Evolutionary conservation across 2,888 invertebrate genomes (phyloP).

Genomic region (Hemistola chrysoprasaria): DNA sequence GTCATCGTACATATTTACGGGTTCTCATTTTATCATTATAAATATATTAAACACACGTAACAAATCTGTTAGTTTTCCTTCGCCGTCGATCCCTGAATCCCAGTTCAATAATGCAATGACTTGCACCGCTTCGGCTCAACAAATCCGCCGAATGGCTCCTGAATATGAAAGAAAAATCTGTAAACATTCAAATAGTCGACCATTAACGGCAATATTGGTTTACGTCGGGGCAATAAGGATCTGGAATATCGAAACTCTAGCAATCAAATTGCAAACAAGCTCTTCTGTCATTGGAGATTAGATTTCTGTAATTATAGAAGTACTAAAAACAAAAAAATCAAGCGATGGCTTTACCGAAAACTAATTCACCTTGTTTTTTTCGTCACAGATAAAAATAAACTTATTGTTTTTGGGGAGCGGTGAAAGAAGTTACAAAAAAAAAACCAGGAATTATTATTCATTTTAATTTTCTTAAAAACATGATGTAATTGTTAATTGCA

Average conservation of each 20-base stretch:
- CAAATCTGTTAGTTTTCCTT: slow-evolving; percentile 1
- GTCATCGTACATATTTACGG: too few species aligned
- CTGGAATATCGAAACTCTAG: slow-evolving; percentile 48
- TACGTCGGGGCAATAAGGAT: slow-evolving; percentile 52
- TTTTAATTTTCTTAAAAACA: too few species aligned
- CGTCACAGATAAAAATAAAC: too few species aligned
- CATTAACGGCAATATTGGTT: slow-evolving; percentile 59
- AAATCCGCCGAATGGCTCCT: slow-evolving; percentile 31
- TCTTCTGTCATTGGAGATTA: neutral
- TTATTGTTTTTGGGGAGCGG: too few species aligned
- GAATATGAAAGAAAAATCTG: slow-evolving; percentile 43
- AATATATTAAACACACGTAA: neutral
- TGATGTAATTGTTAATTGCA: too few species aligned
- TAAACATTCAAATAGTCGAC: slow-evolving; percentile 56
- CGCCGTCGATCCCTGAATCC: slow-evolving; percentile 18
- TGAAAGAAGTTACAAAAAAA: too few species aligned
- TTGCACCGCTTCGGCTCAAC: slow-evolving; percentile 25
- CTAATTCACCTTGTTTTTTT: too few species aligned
- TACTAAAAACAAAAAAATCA: too few species aligned
- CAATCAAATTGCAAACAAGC: slow-evolving; percentile 45
- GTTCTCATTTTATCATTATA: too few species aligned
- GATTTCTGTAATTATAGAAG: too few species aligned
- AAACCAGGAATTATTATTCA: too few species aligned
- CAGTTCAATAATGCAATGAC: slow-evolving; percentile 31
- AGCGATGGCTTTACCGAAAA: too few species aligned